A percentile compares a stretch with the other conserved stretches of the same genome.
These are phyloP conservation scores for Gambelia wislizenii DNA, from an alignment of 2,797 vertebrate species.

Conservation along the genomic window DNA sequence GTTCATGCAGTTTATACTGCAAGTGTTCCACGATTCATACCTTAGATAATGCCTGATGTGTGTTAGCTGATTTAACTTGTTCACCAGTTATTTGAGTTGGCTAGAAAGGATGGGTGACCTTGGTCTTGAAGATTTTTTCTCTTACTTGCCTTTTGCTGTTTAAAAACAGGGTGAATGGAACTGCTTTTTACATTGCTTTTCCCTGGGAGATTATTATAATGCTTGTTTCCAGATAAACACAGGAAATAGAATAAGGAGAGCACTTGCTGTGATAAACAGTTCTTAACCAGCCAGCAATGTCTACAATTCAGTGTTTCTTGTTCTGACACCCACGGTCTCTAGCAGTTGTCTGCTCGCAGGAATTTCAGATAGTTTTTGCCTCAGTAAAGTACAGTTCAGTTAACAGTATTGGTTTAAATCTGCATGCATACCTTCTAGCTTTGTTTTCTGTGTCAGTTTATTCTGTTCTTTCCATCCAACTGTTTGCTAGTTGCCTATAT, in stretches of 20 bases:
- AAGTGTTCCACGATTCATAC: background rate
- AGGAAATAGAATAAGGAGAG: slow-evolving; percentile 5
- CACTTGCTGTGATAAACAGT: slow-evolving; percentile 32
- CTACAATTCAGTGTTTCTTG: slow-evolving; percentile 13
- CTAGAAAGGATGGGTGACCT: background rate
- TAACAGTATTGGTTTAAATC: background rate
- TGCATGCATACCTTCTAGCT: background rate
- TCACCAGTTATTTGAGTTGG: background rate
- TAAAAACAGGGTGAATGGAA: background rate
- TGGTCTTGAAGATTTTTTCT: background rate
- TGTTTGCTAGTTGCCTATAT: background rate
- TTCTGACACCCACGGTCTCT: slow-evolving; percentile 19
- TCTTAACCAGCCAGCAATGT: slow-evolving; percentile 5
- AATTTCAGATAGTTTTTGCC: background rate
- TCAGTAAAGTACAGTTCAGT: background rate
- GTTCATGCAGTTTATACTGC: background rate
- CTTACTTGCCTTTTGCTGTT: background rate
- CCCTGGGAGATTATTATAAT: background rate
- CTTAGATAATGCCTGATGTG: background rate
- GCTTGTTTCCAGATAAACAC: slow-evolving; percentile 20
- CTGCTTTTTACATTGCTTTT: slow-evolving; percentile 4
- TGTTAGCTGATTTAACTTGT: background rate
- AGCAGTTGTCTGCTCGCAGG: background rate
- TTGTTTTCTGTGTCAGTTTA: background rate
- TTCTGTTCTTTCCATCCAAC: background rate